Base-by-base conservation (phyloP, 2,888 invertebrate genomes). In the Pilophorus perplexus region DNA sequence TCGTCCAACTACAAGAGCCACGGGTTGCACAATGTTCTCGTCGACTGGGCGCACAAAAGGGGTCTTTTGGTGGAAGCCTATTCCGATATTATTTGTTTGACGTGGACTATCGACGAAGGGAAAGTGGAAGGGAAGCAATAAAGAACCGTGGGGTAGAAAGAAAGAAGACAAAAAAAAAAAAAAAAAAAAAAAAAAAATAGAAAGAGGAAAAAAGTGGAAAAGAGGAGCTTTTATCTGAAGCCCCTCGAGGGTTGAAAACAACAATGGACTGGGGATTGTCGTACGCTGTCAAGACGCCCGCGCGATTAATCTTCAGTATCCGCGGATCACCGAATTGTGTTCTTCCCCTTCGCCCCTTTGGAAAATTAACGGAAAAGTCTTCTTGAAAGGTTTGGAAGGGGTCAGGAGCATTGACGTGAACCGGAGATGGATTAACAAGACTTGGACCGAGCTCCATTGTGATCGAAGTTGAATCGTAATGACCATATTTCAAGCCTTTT, bases 31-130 rank as follows among this genome's bases (percentile, higher is more conserved):
- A 62, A 62, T 62, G 37, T 33, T 46, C 37, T 22, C 40, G 46
- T 37, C 27, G 25, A 46, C 22, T 57, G 10, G 8, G 54, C 25
- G 64, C 42, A 55, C 65, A 55, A 65, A 65, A 65, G 55, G 48
- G 20, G 44, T 46, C 46, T 37, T 37, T 37, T 40, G n/a, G 28
- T n/a, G 27, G 50, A 67, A 67, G 67, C 67, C 60, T 60, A 67
- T 67, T 67, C 38, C 64, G 64, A 64, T 67, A 67, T 67, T 67
- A 64, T 67, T 67, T 67, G 67, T 67, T 67, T 67, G 67, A 67
- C 67, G 54, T 62, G 67, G 62, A n/a, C 60, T 46, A 64, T 67
- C 67, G 44, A 25, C 18, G 20, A 64, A 38, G 44, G 27, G 28
- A 12, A 22, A 20, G 38, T 28, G 64, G 27, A 27, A 44, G 14